Base-by-base conservation (phyloP, 2,888 invertebrate species). In the Folsomia manolachei region DNA sequence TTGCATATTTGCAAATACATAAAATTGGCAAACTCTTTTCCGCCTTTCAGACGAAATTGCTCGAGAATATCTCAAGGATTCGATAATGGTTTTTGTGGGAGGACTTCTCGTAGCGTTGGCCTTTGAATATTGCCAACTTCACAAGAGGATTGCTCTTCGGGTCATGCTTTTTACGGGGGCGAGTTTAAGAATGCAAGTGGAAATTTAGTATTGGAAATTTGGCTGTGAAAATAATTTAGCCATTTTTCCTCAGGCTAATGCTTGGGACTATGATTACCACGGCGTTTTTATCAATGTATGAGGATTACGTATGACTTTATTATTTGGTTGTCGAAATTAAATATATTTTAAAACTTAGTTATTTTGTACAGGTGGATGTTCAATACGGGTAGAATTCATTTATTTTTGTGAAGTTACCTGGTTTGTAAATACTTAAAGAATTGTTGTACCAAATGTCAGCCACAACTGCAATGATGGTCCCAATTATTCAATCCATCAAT, bases 211-310 rank as follows among this genome's bases (percentile, higher is more conserved):
- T 39, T 4, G 14, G 39, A n/a, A n/a, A n/a, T n/a, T n/a, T n/a
- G 39, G 14, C 39, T 39, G 39, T 9, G 4, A 39, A 39, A 4
- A 39, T n/a, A 14, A 39, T 39, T 39, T 39, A 39, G 7, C n/a
- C n/a, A n/a, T 74, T 74, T 7, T 71, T 74, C 0, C 60, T 63
- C 39, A 91, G 91, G 83, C 85, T 95, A 71, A 92, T 94, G 84
- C 88, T 94, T 82, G 94, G 94, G 0, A 86, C 95, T 64, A 91
- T 94, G 81, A 87, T 90, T 74, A 93, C 94, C 19, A 94, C 95
- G 0, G 94, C 93, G 92, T 94, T 95, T 82, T 89, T 96, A 79
- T 95, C 95, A 0, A 95, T 95, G 95, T 96, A 39, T 39, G 95
- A 95, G 94, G 95, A 78, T 94, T 94, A 2, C 95, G 95, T 83